These are phyloP conservation scores for Tursiops truncatus DNA, from an alignment of 2,113 vertebrate species.

Conservation along the genomic window DNA sequence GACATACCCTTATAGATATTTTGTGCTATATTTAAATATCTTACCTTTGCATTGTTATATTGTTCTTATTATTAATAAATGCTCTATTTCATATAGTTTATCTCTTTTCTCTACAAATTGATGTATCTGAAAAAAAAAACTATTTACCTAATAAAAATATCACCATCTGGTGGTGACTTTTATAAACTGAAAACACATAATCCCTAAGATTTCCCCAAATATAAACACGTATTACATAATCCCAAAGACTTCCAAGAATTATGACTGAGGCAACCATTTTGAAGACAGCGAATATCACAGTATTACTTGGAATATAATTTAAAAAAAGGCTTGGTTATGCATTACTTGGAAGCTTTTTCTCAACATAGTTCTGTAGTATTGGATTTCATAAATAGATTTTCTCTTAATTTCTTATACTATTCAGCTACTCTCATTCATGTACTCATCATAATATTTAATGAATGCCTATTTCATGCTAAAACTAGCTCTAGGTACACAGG, in stretches of 20 bases:
- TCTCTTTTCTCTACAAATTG: conserved; percentile 36
- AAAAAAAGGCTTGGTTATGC: not conserved
- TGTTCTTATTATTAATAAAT: conserved; percentile 28
- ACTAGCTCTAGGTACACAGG: not conserved
- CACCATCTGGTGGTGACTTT: conserved; percentile 58
- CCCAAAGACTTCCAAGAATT: not conserved
- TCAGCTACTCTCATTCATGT: not conserved
- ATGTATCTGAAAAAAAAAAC: conserved; percentile 6
- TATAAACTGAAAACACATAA: conserved; percentile 39
- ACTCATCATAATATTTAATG: not conserved
- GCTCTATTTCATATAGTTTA: not conserved
- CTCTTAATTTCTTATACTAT: not conserved
- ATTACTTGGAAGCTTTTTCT: conserved; percentile 27
- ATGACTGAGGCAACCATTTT: not conserved
- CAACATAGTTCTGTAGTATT: not conserved
- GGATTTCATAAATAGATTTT: conserved; percentile 3
- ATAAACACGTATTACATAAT: not conserved
- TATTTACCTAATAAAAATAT: conserved; percentile 49
- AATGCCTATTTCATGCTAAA: not conserved
- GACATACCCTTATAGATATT: not conserved
- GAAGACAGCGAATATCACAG: not conserved
- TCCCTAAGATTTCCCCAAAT: not conserved
- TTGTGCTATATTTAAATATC: not conserved
- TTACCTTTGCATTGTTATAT: not conserved
- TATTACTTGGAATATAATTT: not conserved